Conservation (phyloP, 1,140 invertebrate species). For the Drosophila orena region DNA sequence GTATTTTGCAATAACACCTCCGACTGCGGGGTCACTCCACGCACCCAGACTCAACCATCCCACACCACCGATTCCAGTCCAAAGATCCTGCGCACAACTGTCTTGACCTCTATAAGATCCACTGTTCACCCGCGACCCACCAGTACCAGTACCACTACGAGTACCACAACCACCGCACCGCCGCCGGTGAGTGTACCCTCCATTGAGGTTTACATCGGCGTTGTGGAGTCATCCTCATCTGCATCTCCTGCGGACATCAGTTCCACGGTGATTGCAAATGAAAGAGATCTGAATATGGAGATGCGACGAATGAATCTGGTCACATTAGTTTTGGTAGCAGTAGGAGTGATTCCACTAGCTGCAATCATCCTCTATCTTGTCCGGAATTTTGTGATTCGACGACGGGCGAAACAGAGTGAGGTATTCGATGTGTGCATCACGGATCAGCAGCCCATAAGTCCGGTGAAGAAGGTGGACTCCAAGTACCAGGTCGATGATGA, state of each 20-base stretch:
- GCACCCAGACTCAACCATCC: conserved; percentile 36
- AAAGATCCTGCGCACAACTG: conserved; percentile 69
- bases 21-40: conserved; percentile 53
- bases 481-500: conserved; percentile 74
- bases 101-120: conserved; percentile 70
- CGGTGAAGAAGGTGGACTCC: conserved; percentile 78
- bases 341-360: conserved; percentile 87
- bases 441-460: conserved; percentile 85
- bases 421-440: conserved; percentile 87
- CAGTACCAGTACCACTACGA: conserved; percentile 18
- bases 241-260: conserved; percentile 49
- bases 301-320: conserved; percentile 86
- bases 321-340: conserved; percentile 87
- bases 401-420: conserved; percentile 87
- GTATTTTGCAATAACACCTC: conserved; percentile 77
- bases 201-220: conserved; percentile 45
- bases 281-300: conserved; percentile 85
- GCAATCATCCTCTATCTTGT: conserved; percentile 86
- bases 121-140: conserved; percentile 66
- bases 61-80: conserved; percentile 66
- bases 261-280: conserved; percentile 79
- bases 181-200: conserved; percentile 4
- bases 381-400: conserved; percentile 86
- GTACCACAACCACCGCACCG: conserved; percentile 9
- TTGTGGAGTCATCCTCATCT: conserved; percentile 60